These are phyloP conservation scores for Didymodactylos carnosus DNA, from an alignment of 2,888 invertebrate genomes.

Conservation along the genomic window DNA sequence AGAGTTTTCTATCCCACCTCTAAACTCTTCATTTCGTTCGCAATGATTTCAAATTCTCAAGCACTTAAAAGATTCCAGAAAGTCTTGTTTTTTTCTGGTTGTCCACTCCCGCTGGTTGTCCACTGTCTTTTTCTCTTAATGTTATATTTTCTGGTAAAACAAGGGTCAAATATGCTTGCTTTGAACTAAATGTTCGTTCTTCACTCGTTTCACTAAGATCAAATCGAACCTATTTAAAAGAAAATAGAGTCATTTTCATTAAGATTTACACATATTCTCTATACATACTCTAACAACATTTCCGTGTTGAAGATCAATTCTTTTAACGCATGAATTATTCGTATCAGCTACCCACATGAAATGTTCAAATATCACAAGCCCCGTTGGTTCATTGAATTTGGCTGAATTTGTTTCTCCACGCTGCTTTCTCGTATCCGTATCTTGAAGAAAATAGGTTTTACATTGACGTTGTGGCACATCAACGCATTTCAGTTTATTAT, in stretches of 20 bases:
- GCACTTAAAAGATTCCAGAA: too few species aligned
- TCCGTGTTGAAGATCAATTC: not conserved
- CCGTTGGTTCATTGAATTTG: conserved; percentile 62
- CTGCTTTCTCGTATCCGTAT: conserved; percentile 20
- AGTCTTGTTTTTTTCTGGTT: too few species aligned
- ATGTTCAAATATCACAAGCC: conserved; percentile 44
- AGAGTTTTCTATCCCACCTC: too few species aligned
- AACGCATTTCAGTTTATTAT: conserved; percentile 58
- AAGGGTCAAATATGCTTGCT: not conserved
- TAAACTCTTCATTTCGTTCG: too few species aligned
- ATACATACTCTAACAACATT: not conserved
- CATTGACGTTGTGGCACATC: conserved; percentile 45
- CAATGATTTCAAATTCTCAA: too few species aligned
- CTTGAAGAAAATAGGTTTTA: conserved; percentile 42
- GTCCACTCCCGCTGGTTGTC: too few species aligned
- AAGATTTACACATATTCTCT: not conserved
- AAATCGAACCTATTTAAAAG: not conserved
- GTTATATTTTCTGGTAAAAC: not conserved
- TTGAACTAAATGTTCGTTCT: not conserved
- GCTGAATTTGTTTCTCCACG: conserved; percentile 15
- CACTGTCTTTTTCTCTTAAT: not conserved
- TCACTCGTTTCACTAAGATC: not conserved
- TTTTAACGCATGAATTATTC: conserved; percentile 45
- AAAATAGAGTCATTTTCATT: not conserved
- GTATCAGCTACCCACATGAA: conserved; percentile 64